phyloP scores from a whole-genome alignment of 2,888 invertebrate species.

The Rhimphoctona megacephalus region DNA sequence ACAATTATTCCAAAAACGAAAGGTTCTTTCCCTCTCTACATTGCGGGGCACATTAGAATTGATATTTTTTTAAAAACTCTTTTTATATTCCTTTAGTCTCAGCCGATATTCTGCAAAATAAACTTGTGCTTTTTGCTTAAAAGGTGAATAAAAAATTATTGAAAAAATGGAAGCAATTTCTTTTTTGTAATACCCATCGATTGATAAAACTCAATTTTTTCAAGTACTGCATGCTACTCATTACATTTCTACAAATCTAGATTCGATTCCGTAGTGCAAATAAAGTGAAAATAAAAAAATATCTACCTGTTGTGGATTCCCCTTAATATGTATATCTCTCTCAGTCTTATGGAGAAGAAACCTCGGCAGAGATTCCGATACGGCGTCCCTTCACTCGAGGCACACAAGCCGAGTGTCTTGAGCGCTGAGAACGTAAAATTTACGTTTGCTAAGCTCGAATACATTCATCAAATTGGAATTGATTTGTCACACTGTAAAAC shows the following conservation, averaged over 20 bases:
- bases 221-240: too few species aligned
- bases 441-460: neutral
- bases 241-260: neutral
- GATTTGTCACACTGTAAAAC: neutral
- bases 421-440: slow-evolving; percentile 18
- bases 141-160: neutral
- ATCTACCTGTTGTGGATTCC: slow-evolving; percentile 15
- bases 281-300: neutral
- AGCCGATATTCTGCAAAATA: neutral
- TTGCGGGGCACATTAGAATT: neutral
- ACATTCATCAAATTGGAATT: neutral
- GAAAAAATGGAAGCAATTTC: neutral
- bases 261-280: neutral
- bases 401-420: slow-evolving; percentile 17
- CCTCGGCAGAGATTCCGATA: slow-evolving; percentile 23
- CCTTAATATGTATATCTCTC: slow-evolving; percentile 25
- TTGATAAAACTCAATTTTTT: too few species aligned
- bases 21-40: neutral
- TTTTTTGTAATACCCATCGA: too few species aligned
- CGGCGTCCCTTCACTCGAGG: slow-evolving; percentile 66
- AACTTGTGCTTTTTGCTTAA: neutral
- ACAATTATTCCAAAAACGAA: neutral
- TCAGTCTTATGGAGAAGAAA: slow-evolving; percentile 30
- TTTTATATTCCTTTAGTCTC: neutral
- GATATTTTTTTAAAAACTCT: neutral